Conservation (phyloP, 1,140 invertebrate genomes). For the Sitophilus oryzae region DNA sequence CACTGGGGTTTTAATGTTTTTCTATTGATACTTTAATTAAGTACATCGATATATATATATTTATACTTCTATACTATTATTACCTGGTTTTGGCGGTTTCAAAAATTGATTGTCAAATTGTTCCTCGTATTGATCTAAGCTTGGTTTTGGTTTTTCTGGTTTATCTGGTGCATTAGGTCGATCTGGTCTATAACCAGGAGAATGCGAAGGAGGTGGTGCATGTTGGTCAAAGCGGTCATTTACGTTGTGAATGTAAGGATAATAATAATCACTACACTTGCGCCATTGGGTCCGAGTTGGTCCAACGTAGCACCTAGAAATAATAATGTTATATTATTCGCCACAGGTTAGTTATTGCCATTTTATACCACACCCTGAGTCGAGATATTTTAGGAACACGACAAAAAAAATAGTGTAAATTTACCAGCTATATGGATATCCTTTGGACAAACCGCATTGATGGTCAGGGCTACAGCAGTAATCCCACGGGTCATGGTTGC, state of each 20-base stretch:
- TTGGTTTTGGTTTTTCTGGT: slow-evolving; percentile 35
- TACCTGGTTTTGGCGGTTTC: slow-evolving; percentile 47
- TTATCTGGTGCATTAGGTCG: slow-evolving; percentile 33
- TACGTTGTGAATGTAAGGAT: slow-evolving; percentile 48
- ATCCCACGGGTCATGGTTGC: slow-evolving; percentile 65
- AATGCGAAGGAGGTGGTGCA: slow-evolving; percentile 17
- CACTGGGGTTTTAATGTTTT: background rate
- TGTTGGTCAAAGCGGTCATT: slow-evolving; percentile 23
- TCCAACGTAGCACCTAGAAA: slow-evolving; percentile 70
- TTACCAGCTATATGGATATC: slow-evolving; percentile 70
- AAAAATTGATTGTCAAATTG: slow-evolving; percentile 38
- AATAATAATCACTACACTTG: slow-evolving; percentile 75
- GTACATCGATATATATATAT: too few species aligned
- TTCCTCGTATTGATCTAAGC: slow-evolving; percentile 44
- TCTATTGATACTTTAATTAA: background rate
- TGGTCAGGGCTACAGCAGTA: slow-evolving; percentile 75
- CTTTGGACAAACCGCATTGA: slow-evolving; percentile 73
- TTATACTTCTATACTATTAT: too few species aligned
- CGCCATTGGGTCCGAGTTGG: slow-evolving; percentile 68
- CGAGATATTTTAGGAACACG: slow-evolving; percentile 3
- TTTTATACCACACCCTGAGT: too few species aligned
- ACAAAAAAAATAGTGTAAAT: background rate
- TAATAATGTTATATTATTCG: background rate
- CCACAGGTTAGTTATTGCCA: too few species aligned
- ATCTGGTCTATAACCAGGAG: slow-evolving; percentile 32